Percentiles rank a stretch among this genome's conserved stretches.
Evolutionary conservation across 2,888 invertebrate genomes (phyloP).

Genomic region (Boloria selene): DNA sequence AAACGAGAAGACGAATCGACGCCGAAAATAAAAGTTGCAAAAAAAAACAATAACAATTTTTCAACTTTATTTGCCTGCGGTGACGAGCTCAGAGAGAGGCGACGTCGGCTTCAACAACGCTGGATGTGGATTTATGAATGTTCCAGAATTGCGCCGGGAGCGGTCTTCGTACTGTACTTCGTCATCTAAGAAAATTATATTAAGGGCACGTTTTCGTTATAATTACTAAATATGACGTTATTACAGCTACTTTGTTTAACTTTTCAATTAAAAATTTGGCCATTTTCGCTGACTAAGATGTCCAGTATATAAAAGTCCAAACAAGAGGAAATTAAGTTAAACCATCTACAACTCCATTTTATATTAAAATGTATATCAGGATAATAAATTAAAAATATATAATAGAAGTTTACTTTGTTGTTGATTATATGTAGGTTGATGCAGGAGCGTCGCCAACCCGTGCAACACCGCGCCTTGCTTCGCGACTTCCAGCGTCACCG

Average conservation of each 20-base stretch:
- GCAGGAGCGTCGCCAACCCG: slow-evolving; percentile 95
- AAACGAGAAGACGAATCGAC: slow-evolving; percentile 23
- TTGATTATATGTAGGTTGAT: slow-evolving; percentile 86
- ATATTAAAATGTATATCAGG: neutral
- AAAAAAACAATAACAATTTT: slow-evolving; percentile 11
- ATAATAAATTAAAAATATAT: neutral
- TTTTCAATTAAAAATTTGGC: too few species aligned
- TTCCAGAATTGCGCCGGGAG: slow-evolving; percentile 71
- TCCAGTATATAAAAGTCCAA: too few species aligned
- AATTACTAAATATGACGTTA: neutral
- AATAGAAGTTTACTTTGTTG: slow-evolving; percentile 47
- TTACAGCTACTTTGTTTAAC: too few species aligned
- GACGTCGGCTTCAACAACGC: slow-evolving; percentile 67
- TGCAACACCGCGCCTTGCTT: slow-evolving; percentile 99
- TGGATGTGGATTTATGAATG: slow-evolving; percentile 73
- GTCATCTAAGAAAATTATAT: slow-evolving; percentile 46
- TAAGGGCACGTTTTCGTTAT: neutral
- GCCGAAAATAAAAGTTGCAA: slow-evolving; percentile 33
- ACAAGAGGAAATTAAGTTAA: too few species aligned
- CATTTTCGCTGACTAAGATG: too few species aligned
- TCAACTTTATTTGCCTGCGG: slow-evolving; percentile 67
- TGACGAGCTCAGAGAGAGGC: slow-evolving; percentile 75
- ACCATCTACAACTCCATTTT: too few species aligned
- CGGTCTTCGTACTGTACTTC: slow-evolving; percentile 65
- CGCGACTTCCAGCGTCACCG: slow-evolving; percentile 97